These are phyloP conservation scores for Bradypus variegatus DNA, from an alignment of 2,797 vertebrate genomes.

Conservation along the genomic window DNA sequence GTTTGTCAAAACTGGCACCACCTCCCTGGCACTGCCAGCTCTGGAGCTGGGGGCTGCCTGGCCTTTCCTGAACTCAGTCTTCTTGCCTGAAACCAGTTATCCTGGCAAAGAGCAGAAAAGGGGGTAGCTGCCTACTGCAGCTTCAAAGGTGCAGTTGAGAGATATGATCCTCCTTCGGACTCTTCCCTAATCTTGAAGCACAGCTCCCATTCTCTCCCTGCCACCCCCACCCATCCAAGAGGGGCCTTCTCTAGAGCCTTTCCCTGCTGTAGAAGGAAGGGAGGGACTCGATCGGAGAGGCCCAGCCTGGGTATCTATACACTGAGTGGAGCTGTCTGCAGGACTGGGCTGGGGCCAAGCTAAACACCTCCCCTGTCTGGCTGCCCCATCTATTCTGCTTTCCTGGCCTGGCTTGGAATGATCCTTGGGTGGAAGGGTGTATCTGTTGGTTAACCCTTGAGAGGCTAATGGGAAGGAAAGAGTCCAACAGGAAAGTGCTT, in stretches of 20 bases:
- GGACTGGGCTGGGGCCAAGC: slow-evolving; percentile 22
- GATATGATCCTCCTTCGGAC: background rate
- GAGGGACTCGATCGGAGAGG: background rate
- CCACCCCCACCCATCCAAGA: background rate
- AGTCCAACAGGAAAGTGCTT: background rate
- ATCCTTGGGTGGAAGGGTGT: background rate
- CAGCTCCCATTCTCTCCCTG: background rate
- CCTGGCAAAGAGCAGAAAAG: background rate
- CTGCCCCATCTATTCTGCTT: background rate
- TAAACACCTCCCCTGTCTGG: background rate
- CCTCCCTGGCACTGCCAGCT: background rate
- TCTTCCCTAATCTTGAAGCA: background rate
- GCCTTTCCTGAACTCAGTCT: background rate
- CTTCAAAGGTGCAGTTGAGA: background rate
- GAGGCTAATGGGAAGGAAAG: background rate
- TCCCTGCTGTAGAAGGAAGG: background rate
- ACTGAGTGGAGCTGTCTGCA: background rate
- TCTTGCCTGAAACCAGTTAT: background rate
- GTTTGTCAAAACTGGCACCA: background rate
- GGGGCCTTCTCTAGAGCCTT: background rate
- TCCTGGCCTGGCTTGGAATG: background rate
- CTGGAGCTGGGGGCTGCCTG: background rate
- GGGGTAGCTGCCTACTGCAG: background rate
- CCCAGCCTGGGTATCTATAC: background rate
- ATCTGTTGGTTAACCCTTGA: slow-evolving; percentile 8